Evolutionary conservation across 2,888 invertebrate genomes (phyloP).

Genomic region (Sipha maydis): DNA sequence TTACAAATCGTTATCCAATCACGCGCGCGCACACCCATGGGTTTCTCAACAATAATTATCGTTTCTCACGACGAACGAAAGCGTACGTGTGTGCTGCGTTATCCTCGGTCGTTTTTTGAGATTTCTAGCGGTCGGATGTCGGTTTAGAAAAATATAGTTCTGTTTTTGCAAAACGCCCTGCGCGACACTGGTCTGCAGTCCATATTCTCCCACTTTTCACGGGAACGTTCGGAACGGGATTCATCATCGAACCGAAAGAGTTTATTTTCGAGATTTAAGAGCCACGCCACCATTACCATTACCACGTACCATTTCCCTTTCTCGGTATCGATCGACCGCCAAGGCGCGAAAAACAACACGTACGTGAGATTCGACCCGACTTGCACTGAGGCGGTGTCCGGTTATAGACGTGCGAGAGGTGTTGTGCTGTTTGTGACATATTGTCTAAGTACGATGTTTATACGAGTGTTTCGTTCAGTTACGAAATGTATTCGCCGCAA

Average conservation of each 20-base stretch:
- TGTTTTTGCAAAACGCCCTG: too few species aligned
- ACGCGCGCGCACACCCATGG: neutral
- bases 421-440: too few species aligned
- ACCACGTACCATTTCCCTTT: too few species aligned
- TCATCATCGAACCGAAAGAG: too few species aligned
- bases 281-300: too few species aligned
- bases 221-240: too few species aligned
- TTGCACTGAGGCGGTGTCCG: neutral
- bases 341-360: neutral
- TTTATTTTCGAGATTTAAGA: neutral
- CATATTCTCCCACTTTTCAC: too few species aligned
- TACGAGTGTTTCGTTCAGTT: slow-evolving; percentile 21
- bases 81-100: neutral
- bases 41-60: neutral
- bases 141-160: neutral
- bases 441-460: slow-evolving; percentile 5
- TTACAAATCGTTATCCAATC: neutral
- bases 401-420: neutral
- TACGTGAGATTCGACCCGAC: neutral
- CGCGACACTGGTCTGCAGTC: too few species aligned
- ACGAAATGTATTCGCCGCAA: neutral
- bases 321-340: neutral
- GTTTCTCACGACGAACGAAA: neutral
- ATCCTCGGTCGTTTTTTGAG: neutral
- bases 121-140: neutral